A percentile compares a stretch with the other conserved stretches of the same genome.
Evolutionary conservation across 2,797 vertebrate genomes (phyloP).

Genomic region (Myioborus miniatus): DNA sequence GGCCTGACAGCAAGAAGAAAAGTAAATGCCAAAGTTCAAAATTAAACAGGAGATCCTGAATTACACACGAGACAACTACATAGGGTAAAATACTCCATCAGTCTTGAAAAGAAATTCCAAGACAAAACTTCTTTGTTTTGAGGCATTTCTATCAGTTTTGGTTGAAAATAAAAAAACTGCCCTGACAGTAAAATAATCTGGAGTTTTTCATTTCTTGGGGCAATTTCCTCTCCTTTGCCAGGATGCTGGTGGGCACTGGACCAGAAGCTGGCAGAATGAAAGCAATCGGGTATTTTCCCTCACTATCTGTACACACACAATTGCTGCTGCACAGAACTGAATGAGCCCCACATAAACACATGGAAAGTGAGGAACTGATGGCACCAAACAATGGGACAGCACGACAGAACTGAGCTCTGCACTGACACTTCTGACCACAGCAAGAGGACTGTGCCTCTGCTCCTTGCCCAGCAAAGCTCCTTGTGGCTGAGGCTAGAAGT

Average conservation of each 20-base stretch:
- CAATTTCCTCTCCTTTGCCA: background rate
- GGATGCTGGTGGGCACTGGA: background rate
- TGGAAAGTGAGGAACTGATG: background rate
- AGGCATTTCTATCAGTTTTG: background rate
- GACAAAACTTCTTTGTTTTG: background rate
- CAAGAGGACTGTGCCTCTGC: background rate
- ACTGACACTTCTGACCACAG: background rate
- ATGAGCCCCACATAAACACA: background rate
- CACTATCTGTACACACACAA: background rate
- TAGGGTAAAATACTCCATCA: background rate
- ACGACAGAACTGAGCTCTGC: background rate
- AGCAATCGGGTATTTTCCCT: background rate
- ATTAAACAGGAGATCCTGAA: background rate
- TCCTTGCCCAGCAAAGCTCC: background rate
- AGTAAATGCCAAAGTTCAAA: slow-evolving; percentile 36
- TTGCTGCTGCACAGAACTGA: background rate
- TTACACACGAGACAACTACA: background rate
- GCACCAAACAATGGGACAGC: background rate
- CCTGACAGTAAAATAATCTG: background rate
- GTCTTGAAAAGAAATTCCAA: background rate
- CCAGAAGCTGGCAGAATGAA: background rate
- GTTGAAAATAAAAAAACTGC: background rate
- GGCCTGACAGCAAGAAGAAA: background rate
- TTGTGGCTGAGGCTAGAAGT: background rate
- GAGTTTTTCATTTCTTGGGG: background rate